These are phyloP conservation scores for Ormyrus labotus DNA, from an alignment of 2,888 invertebrate genomes.

Conservation along the genomic window DNA sequence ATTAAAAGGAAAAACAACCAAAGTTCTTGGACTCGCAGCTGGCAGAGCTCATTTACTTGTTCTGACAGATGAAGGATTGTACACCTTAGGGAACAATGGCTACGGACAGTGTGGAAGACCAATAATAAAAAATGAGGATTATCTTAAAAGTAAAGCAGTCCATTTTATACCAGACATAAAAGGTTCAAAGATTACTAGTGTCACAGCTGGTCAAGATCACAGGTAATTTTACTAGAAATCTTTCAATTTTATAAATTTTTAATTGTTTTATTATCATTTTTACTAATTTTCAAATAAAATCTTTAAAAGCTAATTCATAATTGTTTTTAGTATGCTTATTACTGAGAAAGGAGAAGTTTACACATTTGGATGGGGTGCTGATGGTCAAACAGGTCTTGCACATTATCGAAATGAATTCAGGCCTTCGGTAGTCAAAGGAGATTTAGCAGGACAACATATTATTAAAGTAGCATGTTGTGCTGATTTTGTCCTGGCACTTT, in stretches of 20 bases:
- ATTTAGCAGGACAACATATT: conserved; percentile 88
- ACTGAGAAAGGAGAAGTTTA: conserved; percentile 89
- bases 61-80: conserved; percentile 88
- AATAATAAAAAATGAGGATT: conserved; percentile 86
- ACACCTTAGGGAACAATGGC: conserved; percentile 92
- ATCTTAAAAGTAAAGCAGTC: conserved; percentile 81
- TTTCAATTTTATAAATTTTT: too few species aligned
- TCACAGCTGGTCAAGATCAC: conserved; percentile 95
- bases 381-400: conserved; percentile 94
- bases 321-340: conserved; percentile 81
- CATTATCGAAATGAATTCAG: conserved; percentile 80
- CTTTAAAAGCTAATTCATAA: background rate
- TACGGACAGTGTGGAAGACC: conserved; percentile 95
- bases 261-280: too few species aligned
- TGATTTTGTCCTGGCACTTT: conserved; percentile 93
- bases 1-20: conserved; percentile 78
- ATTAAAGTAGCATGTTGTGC: conserved; percentile 87
- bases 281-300: too few species aligned
- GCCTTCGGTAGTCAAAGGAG: conserved; percentile 85
- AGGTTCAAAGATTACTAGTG: conserved; percentile 80
- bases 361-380: conserved; percentile 95
- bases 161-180: conserved; percentile 82
- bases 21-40: conserved; percentile 81
- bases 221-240: conserved; percentile 77
- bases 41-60: conserved; percentile 92